Percentiles rank a stretch among this genome's conserved stretches.
These are phyloP conservation scores for Battus philenor DNA, from an alignment of 1,140 invertebrate species.

Conservation along the genomic window DNA sequence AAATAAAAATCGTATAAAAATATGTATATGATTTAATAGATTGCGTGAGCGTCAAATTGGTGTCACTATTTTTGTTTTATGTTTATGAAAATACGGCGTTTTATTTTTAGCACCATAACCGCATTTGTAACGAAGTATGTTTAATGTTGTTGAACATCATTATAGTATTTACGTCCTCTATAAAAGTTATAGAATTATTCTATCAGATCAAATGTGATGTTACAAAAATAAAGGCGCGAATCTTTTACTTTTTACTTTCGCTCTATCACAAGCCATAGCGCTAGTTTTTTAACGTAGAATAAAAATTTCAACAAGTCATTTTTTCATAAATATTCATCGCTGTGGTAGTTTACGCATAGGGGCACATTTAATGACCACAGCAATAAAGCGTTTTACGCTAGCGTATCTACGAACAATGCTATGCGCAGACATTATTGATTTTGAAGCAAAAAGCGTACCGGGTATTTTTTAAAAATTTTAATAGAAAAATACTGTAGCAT, in stretches of 20 bases:
- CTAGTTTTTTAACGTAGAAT: no score
- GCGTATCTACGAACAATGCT: slow-evolving; percentile 24
- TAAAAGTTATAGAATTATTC: no score
- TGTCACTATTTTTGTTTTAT: slow-evolving; percentile 9
- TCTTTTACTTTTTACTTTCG: no score
- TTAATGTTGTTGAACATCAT: no score
- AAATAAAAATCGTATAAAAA: no score
- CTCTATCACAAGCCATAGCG: no score
- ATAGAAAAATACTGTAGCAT: slow-evolving; percentile 19
- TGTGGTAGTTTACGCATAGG: slow-evolving; percentile 10
- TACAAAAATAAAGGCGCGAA: no score
- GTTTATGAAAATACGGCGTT: slow-evolving; percentile 6
- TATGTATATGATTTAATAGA: slow-evolving; percentile 4
- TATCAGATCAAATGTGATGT: no score
- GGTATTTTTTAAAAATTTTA: slow-evolving; percentile 30
- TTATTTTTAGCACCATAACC: neutral
- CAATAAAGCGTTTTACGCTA: slow-evolving; percentile 26
- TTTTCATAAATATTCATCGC: neutral
- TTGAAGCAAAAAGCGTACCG: slow-evolving; percentile 30
- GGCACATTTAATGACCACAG: slow-evolving; percentile 16
- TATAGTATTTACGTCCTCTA: no score
- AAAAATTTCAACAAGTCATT: no score
- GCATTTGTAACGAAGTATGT: neutral
- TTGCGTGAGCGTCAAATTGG: neutral
- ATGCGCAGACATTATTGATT: slow-evolving; percentile 66